Evolutionary conservation across 1,140 invertebrate genomes (phyloP), one percentile per base, ranked within the genome.

Genomic region (Micrasema minimum): DNA sequence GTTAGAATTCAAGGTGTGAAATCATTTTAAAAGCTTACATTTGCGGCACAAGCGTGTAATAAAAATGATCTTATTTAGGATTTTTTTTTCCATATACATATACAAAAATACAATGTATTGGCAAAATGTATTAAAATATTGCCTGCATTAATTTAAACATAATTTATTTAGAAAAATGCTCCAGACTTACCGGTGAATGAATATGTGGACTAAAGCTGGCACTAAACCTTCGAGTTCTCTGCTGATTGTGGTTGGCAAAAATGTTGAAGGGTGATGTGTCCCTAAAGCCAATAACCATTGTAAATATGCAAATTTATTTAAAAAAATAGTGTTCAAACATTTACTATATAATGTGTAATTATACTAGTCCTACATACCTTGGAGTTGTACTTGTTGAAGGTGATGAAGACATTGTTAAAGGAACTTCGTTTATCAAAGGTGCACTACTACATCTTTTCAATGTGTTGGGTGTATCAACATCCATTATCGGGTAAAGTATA

Each of bases 121-220:
- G 26, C 26, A 31, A 31, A 31, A 31, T 7, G n/a, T n/a, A n/a
- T 31, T 31, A 31, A 2, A 31, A 4, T 31, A 31, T 31, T 31
- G 26, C 7, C 26, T 4, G 26, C 26, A 2, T 4, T 4, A 31
- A 7, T 31, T 31, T 31, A 4, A 31, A 2, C 7, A 2, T 4
- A 4, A 31, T 31, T 31, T 31, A 31, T 31, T 31, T 31, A 31
- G 26, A 26, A 55, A 55, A 26, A 35, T 3, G 9, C 16, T 7
- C 9, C 35, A 37, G 23, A 81, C 85, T 86, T 78, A 89, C 85
- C 62, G 82, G 82, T 69, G 86, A 84, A 53, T 83, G 86, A 69
- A 85, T 79, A 64, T 86, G 78, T 12, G 89, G 89, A 77, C 91
- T 93, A 83, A 92, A 94, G 82, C 92, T 94, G 68, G 93, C 92